Conservation (phyloP, 92 coral and sea anemone genomes). For the Metridium senile region DNA sequence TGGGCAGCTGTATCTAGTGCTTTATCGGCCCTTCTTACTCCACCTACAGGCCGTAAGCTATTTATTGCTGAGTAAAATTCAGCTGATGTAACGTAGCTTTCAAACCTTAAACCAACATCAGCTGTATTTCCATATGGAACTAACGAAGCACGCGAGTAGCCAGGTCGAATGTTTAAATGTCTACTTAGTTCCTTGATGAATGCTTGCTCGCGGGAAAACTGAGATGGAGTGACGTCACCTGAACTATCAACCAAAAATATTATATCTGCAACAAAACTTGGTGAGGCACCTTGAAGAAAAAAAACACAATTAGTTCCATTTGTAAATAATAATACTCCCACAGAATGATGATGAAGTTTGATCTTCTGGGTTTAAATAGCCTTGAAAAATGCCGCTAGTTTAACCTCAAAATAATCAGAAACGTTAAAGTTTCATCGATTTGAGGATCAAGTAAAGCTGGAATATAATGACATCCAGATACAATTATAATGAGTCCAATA, state of each 20-base stretch:
- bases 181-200: slow-evolving; percentile 60
- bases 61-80: slow-evolving; percentile 42
- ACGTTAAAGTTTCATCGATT: no score
- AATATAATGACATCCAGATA: no score
- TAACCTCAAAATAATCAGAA: no score
- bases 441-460: no score
- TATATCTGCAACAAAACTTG: slow-evolving; percentile 65
- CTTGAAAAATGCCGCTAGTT: no score
- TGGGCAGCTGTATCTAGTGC: slow-evolving; percentile 61
- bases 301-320: no score
- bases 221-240: slow-evolving; percentile 57
- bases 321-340: no score
- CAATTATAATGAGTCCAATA: no score
- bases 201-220: slow-evolving; percentile 67
- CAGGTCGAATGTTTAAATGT: slow-evolving; percentile 58
- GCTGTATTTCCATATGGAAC: slow-evolving; percentile 58
- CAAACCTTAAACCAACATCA: slow-evolving; percentile 44
- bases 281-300: slow-evolving; percentile 22
- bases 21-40: slow-evolving; percentile 60
- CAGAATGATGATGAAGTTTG: no score
- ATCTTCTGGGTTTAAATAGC: no score
- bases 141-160: slow-evolving; percentile 60
- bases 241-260: slow-evolving; percentile 88
- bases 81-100: slow-evolving; percentile 38
- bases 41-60: slow-evolving; percentile 49